Conservation (phyloP, 2,888 invertebrate genomes). For the Strigamia maritima region DNA sequence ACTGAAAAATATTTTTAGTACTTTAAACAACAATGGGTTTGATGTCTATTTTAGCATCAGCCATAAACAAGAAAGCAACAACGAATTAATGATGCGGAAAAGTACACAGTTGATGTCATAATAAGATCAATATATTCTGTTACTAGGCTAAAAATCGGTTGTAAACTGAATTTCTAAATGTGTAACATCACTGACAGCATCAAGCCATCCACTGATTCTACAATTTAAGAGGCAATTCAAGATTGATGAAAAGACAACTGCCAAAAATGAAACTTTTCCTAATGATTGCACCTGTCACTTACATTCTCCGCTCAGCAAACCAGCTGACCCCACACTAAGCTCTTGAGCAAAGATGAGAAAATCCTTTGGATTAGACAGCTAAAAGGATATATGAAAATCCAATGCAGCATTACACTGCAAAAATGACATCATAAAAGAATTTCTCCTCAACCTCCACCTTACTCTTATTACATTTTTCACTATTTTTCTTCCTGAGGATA, state of each 20-base stretch:
- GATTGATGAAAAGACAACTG: neutral
- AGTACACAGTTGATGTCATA: too few species aligned
- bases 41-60: too few species aligned
- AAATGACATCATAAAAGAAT: constrained; percentile 15
- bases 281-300: constrained; percentile 5
- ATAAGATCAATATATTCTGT: too few species aligned
- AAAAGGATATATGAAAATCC: constrained; percentile 10
- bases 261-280: neutral
- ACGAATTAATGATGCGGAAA: too few species aligned
- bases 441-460: neutral
- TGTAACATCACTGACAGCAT: too few species aligned
- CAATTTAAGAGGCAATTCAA: neutral
- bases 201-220: neutral
- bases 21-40: too few species aligned
- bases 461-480: constrained; percentile 15
- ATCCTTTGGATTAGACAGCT: constrained; percentile 5
- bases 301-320: neutral
- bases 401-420: constrained; percentile 10
- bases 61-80: too few species aligned
- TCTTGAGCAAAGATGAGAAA: constrained; percentile 15
- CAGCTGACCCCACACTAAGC: constrained; percentile 6
- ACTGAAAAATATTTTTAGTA: too few species aligned
- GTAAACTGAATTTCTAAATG: too few species aligned
- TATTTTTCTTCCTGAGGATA: constrained; percentile 10
- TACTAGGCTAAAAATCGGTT: too few species aligned